These are phyloP conservation scores for Cyclargus thomasi DNA, from an alignment of 1,140 invertebrate species.

Conservation along the genomic window DNA sequence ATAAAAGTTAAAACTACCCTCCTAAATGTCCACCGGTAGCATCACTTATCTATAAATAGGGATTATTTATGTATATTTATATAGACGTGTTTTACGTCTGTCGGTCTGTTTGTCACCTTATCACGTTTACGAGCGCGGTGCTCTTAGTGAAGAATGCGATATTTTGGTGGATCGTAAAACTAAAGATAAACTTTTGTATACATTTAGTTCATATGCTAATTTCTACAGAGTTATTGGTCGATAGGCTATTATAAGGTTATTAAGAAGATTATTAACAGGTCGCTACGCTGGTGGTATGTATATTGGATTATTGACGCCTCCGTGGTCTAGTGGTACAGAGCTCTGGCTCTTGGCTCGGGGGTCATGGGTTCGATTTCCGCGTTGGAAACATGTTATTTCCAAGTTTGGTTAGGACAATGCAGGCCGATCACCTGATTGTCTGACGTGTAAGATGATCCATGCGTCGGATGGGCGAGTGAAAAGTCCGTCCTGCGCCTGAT, in stretches of 20 bases:
- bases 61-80: slow-evolving; percentile 1
- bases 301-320: neutral
- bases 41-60: slow-evolving; percentile 1
- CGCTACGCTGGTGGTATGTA: neutral
- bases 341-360: too few relatives aligned
- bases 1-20: neutral
- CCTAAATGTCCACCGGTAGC: neutral
- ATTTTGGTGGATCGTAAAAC: slow-evolving; percentile 10
- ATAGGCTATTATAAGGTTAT: slow-evolving; percentile 1
- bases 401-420: too few relatives aligned
- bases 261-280: neutral
- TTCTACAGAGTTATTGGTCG: neutral
- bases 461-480: too few relatives aligned
- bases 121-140: slow-evolving; percentile 6
- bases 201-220: slow-evolving; percentile 11
- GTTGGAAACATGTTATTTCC: too few relatives aligned
- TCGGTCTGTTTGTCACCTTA: slow-evolving; percentile 5
- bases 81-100: neutral
- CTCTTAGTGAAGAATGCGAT: slow-evolving; percentile 15
- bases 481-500: too few relatives aligned
- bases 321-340: too few relatives aligned
- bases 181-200: neutral
- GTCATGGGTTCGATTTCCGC: too few relatives aligned
- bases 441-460: too few relatives aligned
- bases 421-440: too few relatives aligned